Percentiles rank a stretch among this genome's conserved stretches.
Evolutionary conservation across 2,888 invertebrate species (phyloP).

Genomic region (Dione juno): DNA sequence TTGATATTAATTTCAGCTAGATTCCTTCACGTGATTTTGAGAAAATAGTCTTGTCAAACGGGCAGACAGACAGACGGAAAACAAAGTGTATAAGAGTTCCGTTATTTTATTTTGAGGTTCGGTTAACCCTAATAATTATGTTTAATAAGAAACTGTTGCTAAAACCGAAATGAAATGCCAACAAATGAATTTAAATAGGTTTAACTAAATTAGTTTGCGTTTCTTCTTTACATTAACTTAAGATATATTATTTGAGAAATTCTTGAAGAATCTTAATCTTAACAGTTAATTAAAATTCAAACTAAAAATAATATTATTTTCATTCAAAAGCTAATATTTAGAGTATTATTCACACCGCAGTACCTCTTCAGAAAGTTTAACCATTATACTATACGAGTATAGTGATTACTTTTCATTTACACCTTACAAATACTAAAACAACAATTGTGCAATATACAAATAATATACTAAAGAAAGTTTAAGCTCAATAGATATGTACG

Average conservation of each 20-base stretch:
- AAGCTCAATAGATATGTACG: neutral
- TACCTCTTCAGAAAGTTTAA: neutral
- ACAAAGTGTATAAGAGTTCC: too few relatives aligned
- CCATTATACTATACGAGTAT: neutral
- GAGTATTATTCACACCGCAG: neutral
- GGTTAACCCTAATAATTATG: too few relatives aligned
- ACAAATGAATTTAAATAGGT: neutral
- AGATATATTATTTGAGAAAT: neutral
- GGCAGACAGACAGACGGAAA: too few relatives aligned
- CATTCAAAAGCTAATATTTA: neutral
- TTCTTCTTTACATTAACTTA: neutral
- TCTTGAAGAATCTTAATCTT: neutral
- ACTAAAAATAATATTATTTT: neutral
- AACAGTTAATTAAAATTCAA: neutral
- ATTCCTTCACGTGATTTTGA: too few relatives aligned
- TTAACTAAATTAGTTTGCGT: neutral
- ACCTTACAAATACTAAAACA: neutral
- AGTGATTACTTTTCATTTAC: conserved; percentile 7
- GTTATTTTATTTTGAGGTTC: too few relatives aligned
- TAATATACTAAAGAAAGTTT: neutral
- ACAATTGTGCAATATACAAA: neutral
- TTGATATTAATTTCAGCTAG: too few relatives aligned
- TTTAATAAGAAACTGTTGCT: too few relatives aligned
- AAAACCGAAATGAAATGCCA: too few relatives aligned
- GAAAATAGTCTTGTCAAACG: too few relatives aligned